Evolutionary conservation across 2,888 invertebrate species (phyloP).

Genomic region (Fragum whitleyi): DNA sequence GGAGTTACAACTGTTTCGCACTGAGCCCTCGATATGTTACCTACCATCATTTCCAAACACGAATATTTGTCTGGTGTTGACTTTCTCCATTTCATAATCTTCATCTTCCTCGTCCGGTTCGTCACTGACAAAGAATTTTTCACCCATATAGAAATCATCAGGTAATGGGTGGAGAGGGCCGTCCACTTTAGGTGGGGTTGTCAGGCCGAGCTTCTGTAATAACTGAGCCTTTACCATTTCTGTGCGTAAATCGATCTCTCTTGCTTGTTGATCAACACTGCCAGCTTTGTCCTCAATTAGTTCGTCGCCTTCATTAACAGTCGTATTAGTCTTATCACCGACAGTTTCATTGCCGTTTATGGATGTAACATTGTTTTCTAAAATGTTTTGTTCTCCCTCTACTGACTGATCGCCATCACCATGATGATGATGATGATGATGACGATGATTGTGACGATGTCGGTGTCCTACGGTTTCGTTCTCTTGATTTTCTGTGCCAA

Average conservation of each 20-base stretch:
- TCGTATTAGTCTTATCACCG: not conserved
- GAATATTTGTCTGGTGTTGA: slow-evolving; percentile 51
- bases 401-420: not conserved
- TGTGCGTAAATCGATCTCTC: slow-evolving; percentile 27
- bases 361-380: not conserved
- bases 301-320: not conserved
- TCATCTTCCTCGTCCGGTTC: slow-evolving; percentile 22
- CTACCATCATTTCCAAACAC: slow-evolving; percentile 56
- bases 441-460: not conserved
- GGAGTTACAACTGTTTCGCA: too few species aligned
- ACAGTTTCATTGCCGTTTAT: not conserved
- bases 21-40: too few species aligned
- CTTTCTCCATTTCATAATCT: slow-evolving; percentile 9
- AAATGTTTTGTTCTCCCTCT: not conserved
- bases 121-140: slow-evolving; percentile 53
- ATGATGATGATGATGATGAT: not conserved
- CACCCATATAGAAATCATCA: slow-evolving; percentile 57
- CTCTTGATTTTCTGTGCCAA: not conserved
- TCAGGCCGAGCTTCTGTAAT: slow-evolving; percentile 40
- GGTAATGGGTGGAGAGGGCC: slow-evolving; percentile 58
- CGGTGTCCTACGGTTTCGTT: not conserved
- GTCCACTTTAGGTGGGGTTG: slow-evolving; percentile 45
- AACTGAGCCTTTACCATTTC: slow-evolving; percentile 47
- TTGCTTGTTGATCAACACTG: not conserved
- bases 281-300: not conserved